Evolutionary conservation across 2,797 vertebrate genomes (phyloP), one percentile per base, ranked within the genome.

Genomic region (Clarias laeviceps): DNA sequence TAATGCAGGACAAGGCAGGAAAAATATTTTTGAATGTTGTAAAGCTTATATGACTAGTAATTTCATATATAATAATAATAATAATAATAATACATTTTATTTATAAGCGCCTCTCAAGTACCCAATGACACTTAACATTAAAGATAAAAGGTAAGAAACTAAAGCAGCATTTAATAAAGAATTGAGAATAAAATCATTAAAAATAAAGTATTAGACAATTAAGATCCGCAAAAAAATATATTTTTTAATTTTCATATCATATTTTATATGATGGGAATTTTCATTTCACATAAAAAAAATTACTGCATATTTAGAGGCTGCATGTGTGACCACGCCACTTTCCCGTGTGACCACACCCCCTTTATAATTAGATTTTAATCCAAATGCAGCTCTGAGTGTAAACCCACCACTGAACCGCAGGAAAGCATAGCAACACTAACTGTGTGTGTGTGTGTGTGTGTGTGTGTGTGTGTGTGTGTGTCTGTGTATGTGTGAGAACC

Each of bases 401-500:
- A 79, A 78, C 56, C 4, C 29, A 37, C 73, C 20, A 78, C 5
- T 78, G 57, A 61, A 61, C 76, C 56, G 15, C 29, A 78, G 18
- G 20, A 56, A 56, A 14, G 3, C 74, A 59, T 0, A n/a, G 68
- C 79, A 80, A 27, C 61, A 50, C 50, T 27, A 54, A 73, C 37
- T 0, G 0, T 34, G 66, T 50, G 74, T 22, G 54, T 57, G 54
- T 72, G 66, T 82, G 29, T 29, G 84, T 74, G 69, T 45, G 82
- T 76, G 82, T 54, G 72, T 69, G 74, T 57, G 82, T 50, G 62
- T 70, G 37, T 61, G 40, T 78, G 45, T 56, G 59, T 29, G n/a
- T n/a, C n/a, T n/a, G 85, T 29, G 84, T 6, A 59, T 45, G 59
- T 61, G 59, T 40, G 74, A 56, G 77, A 64, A 62, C 32, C 56